Base-by-base conservation (phyloP, 1,140 invertebrate species). In the Chrysoperla carnea region DNA sequence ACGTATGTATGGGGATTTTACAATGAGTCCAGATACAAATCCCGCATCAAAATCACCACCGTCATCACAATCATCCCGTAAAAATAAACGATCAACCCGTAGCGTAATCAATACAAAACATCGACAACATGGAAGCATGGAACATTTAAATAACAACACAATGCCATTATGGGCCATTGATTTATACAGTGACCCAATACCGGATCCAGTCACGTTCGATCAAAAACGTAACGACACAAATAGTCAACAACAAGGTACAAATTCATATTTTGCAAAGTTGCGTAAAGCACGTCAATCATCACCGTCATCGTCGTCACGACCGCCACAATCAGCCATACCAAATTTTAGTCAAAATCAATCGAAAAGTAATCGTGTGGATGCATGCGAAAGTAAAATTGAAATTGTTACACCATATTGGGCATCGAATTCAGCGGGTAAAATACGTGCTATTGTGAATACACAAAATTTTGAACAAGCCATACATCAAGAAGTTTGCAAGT, bases 401-500 rank as follows among this genome's bases (percentile, higher is more conserved):
- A 87, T 93, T 46, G 78, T 89, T 6, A 92, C 88, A 1, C 89
- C 89, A 0, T 93, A 90, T 56, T 93, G 88, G 88, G 87, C 88
- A 1, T 78, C 84, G 4, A 93, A 92, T 60, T 89, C 84, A 7
- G 84, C 84, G 2, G 85, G 86, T 33, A 90, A 92, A 66, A 73
- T 90, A 23, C 68, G 87, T 15, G 88, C 88, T 1, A 85, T 93
- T 43, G 88, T 93, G 9, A 93, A 93, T 60, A 92, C 86, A 3
- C 85, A 90, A 62, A 87, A 92, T 60, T 89, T 93, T 51, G 87
- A 92, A 55, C 89, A 93, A 63, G 88, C 88, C 8, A 90, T 93
- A 56, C 89, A 92, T 60, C 88, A 92, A 61, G 89, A 92, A 76
- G 80, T 90, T 45, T 91, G 88, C 71, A 76, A 81, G 84, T 88